Evolutionary conservation across 1,140 invertebrate genomes (phyloP).

Genomic region (Manduca sexta): DNA sequence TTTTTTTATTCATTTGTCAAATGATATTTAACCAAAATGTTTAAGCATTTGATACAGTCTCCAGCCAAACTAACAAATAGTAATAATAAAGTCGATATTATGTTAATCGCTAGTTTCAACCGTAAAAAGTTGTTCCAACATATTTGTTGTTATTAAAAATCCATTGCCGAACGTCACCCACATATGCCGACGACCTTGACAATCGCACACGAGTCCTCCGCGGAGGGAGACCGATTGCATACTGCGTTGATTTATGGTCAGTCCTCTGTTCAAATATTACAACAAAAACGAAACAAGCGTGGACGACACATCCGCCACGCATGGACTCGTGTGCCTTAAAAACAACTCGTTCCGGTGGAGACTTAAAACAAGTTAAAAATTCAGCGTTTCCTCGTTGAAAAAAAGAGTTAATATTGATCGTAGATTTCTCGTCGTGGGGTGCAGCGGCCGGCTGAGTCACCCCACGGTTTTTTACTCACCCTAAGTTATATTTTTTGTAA

Average conservation of each 20-base stretch:
- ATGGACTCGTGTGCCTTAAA: slow-evolving; percentile 9
- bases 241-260: slow-evolving; percentile 36
- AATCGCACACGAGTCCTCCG: slow-evolving; percentile 31
- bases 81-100: no score
- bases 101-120: no score
- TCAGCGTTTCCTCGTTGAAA: slow-evolving; percentile 66
- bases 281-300: slow-evolving; percentile 4
- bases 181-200: slow-evolving; percentile 55
- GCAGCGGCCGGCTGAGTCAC: slow-evolving; percentile 73
- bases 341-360: slow-evolving; percentile 3
- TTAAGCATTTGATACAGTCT: no score
- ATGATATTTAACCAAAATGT: no score
- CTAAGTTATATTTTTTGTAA: slow-evolving; percentile 74
- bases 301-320: slow-evolving; percentile 23
- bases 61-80: no score
- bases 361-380: slow-evolving; percentile 66
- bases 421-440: slow-evolving; percentile 72
- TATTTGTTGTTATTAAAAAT: slow-evolving; percentile 4
- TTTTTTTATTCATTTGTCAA: no score
- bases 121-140: no score
- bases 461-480: slow-evolving; percentile 74
- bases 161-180: slow-evolving; percentile 33
- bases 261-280: slow-evolving; percentile 26
- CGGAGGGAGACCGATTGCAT: slow-evolving; percentile 6
- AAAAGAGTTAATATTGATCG: slow-evolving; percentile 76